Percentiles rank a stretch among this genome's conserved stretches.
Evolutionary conservation across 2,888 invertebrate species (phyloP).

Genomic region (Lepas anatifera): DNA sequence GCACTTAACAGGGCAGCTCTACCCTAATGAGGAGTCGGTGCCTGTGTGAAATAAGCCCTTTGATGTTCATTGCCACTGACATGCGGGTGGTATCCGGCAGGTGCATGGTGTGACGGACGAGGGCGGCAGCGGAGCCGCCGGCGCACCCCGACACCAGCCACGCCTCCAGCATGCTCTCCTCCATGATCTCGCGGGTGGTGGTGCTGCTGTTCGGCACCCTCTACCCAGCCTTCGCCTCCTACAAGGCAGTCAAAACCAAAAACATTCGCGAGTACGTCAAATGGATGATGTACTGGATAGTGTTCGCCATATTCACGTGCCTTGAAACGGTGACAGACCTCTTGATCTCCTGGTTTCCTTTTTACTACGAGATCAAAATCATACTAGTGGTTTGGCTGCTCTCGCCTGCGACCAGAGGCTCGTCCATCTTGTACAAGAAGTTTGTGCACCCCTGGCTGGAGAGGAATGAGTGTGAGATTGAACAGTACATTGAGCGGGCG

Average conservation of each 20-base stretch:
- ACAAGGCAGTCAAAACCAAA: slow-evolving; percentile 96
- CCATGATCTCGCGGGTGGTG: slow-evolving; percentile 63
- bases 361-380: slow-evolving; percentile 98
- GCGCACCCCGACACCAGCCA: too few relatives aligned
- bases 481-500: slow-evolving; percentile 55
- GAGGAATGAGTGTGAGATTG: slow-evolving; percentile 52
- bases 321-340: slow-evolving; percentile 92
- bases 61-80: too few relatives aligned
- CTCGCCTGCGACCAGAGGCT: slow-evolving; percentile 90
- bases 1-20: too few relatives aligned
- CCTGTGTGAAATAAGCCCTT: too few relatives aligned
- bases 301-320: slow-evolving; percentile 89
- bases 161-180: slow-evolving; percentile 52
- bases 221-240: slow-evolving; percentile 97
- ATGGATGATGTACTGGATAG: slow-evolving; percentile 99
- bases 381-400: slow-evolving; percentile 89
- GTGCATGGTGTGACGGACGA: too few relatives aligned
- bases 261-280: slow-evolving; percentile 99
- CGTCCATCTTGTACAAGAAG: slow-evolving; percentile 87
- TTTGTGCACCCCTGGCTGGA: slow-evolving; percentile 90
- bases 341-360: slow-evolving; percentile 75
- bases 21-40: too few relatives aligned
- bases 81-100: too few relatives aligned
- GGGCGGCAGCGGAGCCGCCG: too few relatives aligned
- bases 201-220: slow-evolving; percentile 92